Conservation (phyloP, 1,140 invertebrate species). For the Drosophila oshimai region DNA sequence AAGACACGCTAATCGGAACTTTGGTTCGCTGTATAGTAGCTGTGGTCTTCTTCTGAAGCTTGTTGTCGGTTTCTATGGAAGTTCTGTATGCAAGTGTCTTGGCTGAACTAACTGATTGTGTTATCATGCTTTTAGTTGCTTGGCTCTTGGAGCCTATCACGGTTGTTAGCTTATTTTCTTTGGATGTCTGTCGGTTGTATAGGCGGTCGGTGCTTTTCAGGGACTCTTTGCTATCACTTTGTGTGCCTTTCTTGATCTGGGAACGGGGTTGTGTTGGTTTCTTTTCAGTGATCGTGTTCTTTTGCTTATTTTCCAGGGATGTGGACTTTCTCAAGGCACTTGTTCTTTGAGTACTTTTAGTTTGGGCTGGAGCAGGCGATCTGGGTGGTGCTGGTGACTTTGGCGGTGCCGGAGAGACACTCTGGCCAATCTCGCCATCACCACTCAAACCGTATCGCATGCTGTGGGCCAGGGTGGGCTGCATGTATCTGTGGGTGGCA, state of each 20-base stretch:
- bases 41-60: conserved; percentile 49
- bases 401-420: conserved; percentile 25
- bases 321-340: conserved; percentile 74
- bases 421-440: conserved; percentile 48
- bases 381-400: conserved; percentile 66
- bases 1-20: conserved; percentile 74
- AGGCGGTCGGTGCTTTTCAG: conserved; percentile 62
- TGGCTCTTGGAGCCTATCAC: conserved; percentile 76
- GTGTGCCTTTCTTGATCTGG: conserved; percentile 40
- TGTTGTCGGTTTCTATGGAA: conserved; percentile 77
- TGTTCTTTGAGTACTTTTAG: conserved; percentile 46
- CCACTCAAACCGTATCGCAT: conserved; percentile 56
- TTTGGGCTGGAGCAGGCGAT: conserved; percentile 46
- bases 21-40: conserved; percentile 59
- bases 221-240: conserved; percentile 61
- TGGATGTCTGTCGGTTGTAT: conserved; percentile 68
- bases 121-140: conserved; percentile 71
- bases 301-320: conserved; percentile 43
- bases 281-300: conserved; percentile 32
- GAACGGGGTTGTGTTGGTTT: conserved; percentile 6
- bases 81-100: conserved; percentile 71
- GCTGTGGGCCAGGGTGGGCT: conserved; percentile 69
- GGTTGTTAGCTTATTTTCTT: conserved; percentile 64
- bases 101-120: conserved; percentile 68
- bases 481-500: conserved; percentile 74